A percentile compares a stretch with the other conserved stretches of the same genome.
Conservation (phyloP, 2,888 invertebrate genomes). For the Acronicta alni region DNA sequence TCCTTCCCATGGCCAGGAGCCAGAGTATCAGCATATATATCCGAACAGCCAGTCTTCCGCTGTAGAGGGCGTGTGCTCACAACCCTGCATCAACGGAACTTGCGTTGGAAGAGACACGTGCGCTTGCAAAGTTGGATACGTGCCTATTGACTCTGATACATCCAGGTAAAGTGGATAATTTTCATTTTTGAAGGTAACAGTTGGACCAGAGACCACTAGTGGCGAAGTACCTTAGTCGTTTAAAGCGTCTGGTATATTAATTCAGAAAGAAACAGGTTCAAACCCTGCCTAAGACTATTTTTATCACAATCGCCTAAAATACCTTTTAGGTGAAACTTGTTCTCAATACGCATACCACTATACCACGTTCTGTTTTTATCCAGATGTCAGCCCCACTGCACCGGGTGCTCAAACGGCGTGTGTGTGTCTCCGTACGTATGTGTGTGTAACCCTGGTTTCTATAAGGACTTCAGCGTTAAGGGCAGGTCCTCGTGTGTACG, state of each 20-base stretch:
- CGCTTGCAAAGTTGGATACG: slow-evolving; percentile 88
- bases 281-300: no score
- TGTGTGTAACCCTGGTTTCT: slow-evolving; percentile 92
- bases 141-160: slow-evolving; percentile 75
- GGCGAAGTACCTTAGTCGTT: no score
- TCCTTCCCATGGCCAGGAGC: slow-evolving; percentile 23
- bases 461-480: slow-evolving; percentile 90
- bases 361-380: background rate
- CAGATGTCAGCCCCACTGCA: slow-evolving; percentile 90
- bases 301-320: no score
- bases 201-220: no score
- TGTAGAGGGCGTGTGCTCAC: slow-evolving; percentile 81
- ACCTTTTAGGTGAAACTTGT: no score
- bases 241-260: no score
- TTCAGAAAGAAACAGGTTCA: no score
- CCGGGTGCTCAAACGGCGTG: slow-evolving; percentile 92
- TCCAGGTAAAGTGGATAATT: slow-evolving; percentile 30
- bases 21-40: slow-evolving; percentile 40
- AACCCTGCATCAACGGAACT: slow-evolving; percentile 91
- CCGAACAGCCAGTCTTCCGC: slow-evolving; percentile 47
- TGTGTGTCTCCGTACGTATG: slow-evolving; percentile 93
- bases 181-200: background rate
- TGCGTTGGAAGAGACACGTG: slow-evolving; percentile 89
- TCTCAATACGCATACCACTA: no score
- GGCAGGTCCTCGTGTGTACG: slow-evolving; percentile 91